Evolutionary conservation across 2,888 invertebrate species (phyloP).

Genomic region (Meliscaeva auricollis): DNA sequence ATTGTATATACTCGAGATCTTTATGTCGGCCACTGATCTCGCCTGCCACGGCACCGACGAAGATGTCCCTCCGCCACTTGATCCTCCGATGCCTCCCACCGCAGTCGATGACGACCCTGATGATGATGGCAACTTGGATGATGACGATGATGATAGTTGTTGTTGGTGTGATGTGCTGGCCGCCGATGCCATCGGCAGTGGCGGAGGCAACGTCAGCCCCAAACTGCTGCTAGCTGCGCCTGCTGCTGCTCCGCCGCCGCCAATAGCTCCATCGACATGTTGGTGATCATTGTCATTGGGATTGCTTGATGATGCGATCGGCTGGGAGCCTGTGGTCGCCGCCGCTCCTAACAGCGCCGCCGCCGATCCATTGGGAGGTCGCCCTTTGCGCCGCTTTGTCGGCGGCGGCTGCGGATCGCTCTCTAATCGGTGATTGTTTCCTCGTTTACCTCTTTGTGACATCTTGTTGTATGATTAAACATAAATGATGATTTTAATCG

Average conservation of each 20-base stretch:
- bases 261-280: slow-evolving; percentile 73
- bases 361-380: slow-evolving; percentile 85
- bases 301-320: slow-evolving; percentile 81
- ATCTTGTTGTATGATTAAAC: slow-evolving; percentile 82
- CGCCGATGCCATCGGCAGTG: slow-evolving; percentile 57
- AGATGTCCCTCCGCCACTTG: slow-evolving; percentile 72
- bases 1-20: slow-evolving; percentile 95
- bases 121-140: slow-evolving; percentile 54
- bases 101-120: slow-evolving; percentile 42
- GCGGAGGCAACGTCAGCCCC: slow-evolving; percentile 45
- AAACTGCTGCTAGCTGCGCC: slow-evolving; percentile 66
- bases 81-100: slow-evolving; percentile 22
- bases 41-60: slow-evolving; percentile 88
- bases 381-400: slow-evolving; percentile 91
- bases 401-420: slow-evolving; percentile 86
- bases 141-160: slow-evolving; percentile 51
- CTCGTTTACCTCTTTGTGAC: slow-evolving; percentile 92
- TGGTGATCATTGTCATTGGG: slow-evolving; percentile 79
- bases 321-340: slow-evolving; percentile 78
- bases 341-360: slow-evolving; percentile 78
- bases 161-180: slow-evolving; percentile 72
- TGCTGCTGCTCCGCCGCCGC: slow-evolving; percentile 46
- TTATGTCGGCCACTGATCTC: slow-evolving; percentile 93
- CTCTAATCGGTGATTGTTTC: slow-evolving; percentile 86
- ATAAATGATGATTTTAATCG: slow-evolving; percentile 71